Evolutionary conservation across 2,888 invertebrate species (phyloP).

Genomic region (Nemurella pictetii): DNA sequence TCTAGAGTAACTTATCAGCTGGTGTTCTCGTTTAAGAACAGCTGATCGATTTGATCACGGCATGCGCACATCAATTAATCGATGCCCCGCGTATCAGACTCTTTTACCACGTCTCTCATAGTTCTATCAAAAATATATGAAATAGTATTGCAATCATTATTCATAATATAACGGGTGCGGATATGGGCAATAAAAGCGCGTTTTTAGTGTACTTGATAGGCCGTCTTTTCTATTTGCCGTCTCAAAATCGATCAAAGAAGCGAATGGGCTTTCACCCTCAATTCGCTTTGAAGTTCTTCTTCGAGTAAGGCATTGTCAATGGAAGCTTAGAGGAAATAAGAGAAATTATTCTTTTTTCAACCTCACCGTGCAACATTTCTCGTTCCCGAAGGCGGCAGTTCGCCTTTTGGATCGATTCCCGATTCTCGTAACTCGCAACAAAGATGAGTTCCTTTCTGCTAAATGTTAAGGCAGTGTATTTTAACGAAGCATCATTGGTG

Average conservation of each 20-base stretch:
- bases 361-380: background rate
- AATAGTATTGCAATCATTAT: background rate
- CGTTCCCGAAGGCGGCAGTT: background rate
- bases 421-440: background rate
- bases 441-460: background rate
- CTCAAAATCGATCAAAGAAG: background rate
- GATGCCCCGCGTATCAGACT: background rate
- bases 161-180: background rate
- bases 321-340: background rate
- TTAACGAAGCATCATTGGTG: background rate
- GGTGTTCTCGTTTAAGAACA: background rate
- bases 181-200: background rate
- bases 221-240: background rate
- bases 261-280: background rate
- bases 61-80: conserved; percentile 10
- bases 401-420: background rate
- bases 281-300: background rate
- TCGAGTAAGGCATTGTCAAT: background rate
- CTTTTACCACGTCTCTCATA: background rate
- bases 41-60: conserved; percentile 2
- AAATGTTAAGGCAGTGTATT: no score
- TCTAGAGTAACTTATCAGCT: conserved; percentile 13
- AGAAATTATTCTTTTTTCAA: background rate
- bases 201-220: background rate
- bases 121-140: background rate